Evolutionary conservation across 2,113 vertebrate species (phyloP).

Genomic region (Ptychochromis oligacanthus): DNA sequence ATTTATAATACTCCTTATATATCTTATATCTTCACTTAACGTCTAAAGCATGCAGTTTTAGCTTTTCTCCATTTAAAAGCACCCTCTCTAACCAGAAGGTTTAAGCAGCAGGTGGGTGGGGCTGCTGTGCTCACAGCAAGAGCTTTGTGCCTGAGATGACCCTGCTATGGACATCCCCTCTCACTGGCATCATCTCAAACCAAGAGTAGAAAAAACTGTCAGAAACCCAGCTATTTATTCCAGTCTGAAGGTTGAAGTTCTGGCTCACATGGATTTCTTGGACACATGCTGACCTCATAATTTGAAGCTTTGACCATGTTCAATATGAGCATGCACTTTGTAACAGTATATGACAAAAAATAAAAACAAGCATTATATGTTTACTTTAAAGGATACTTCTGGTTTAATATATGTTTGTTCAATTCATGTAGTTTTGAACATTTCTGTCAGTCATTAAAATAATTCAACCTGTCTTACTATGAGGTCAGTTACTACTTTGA

Average conservation of each 20-base stretch:
- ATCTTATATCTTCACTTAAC: neutral
- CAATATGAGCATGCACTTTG: neutral
- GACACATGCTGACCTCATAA: neutral
- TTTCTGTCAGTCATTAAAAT: neutral
- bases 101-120: neutral
- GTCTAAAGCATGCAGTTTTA: neutral
- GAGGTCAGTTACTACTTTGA: neutral
- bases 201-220: slow-evolving; percentile 10
- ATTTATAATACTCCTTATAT: neutral
- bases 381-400: neutral
- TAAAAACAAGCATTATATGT: neutral
- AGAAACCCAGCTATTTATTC: slow-evolving; percentile 6
- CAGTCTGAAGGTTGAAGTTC: neutral
- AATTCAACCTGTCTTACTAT: neutral
- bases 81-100: neutral
- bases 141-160: neutral
- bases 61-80: neutral
- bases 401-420: too few species aligned
- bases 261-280: neutral
- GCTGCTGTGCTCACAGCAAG: neutral
- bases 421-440: too few species aligned
- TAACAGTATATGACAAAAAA: neutral
- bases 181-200: slow-evolving; percentile 1
- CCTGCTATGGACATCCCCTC: neutral
- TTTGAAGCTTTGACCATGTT: neutral